phyloP scores from a whole-genome alignment of 2,888 invertebrate genomes.

The Cephus sareptanus region DNA sequence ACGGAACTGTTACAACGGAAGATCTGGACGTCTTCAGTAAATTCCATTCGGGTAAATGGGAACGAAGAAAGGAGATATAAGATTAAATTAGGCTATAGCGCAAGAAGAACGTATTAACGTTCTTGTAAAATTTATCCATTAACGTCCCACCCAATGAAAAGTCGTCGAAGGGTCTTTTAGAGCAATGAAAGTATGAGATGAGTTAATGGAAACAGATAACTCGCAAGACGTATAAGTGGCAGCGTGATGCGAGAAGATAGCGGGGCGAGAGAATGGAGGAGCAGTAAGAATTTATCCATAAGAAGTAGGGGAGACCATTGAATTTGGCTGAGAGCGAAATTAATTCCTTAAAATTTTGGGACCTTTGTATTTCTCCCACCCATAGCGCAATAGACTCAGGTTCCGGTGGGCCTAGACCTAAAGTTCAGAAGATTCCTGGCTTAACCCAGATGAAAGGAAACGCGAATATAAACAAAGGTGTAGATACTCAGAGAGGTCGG shows the following conservation, averaged over 20 bases:
- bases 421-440: background rate
- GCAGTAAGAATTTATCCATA: background rate
- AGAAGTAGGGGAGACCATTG: background rate
- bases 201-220: background rate
- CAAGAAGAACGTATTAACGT: background rate
- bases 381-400: background rate
- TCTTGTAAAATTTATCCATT: background rate
- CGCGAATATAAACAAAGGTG: background rate
- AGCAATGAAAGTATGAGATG: background rate
- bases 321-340: background rate
- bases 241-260: background rate
- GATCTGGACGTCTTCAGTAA: background rate
- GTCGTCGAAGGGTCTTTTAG: background rate
- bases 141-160: background rate
- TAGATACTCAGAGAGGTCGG: background rate
- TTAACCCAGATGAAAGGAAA: background rate
- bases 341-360: background rate
- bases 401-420: background rate
- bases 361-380: background rate
- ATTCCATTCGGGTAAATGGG: background rate
- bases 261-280: background rate
- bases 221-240: background rate
- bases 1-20: background rate
- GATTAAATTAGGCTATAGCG: background rate
- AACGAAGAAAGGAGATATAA: background rate